Evolutionary conservation across 2,888 invertebrate species (phyloP).

Genomic region (Oxytorus armatus): DNA sequence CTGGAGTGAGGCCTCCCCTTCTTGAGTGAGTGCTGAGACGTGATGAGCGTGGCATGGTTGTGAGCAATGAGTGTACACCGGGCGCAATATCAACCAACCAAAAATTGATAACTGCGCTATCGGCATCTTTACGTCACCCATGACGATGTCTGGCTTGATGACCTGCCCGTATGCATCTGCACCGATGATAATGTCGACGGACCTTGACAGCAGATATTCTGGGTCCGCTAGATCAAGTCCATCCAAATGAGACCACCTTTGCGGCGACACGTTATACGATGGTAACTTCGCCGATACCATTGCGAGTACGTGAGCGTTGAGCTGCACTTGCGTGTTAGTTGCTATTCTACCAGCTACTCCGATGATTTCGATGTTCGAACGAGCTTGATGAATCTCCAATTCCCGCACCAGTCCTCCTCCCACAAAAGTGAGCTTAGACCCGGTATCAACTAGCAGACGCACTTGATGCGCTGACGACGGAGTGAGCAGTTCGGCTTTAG

Average conservation of each 20-base stretch:
- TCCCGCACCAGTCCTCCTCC: no score
- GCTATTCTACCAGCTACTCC: no score
- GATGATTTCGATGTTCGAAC: no score
- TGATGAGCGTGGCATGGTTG: background rate
- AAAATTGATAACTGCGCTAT: conserved; percentile 53
- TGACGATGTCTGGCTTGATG: conserved; percentile 56
- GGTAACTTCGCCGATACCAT: no score
- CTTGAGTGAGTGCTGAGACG: background rate
- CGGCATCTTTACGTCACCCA: conserved; percentile 41
- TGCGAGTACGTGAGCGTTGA: no score
- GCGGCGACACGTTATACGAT: no score
- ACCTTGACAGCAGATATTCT: background rate
- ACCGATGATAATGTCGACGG: conserved; percentile 60
- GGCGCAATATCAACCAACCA: conserved; percentile 48
- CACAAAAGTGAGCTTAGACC: no score
- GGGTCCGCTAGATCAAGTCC: background rate
- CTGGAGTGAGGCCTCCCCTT: background rate
- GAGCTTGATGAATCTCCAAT: no score
- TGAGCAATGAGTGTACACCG: conserved; percentile 11
- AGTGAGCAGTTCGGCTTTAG: no score
- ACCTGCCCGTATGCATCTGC: conserved; percentile 58
- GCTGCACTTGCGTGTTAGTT: no score
- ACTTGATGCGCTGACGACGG: no score
- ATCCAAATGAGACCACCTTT: background rate
- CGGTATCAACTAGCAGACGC: no score